Evolutionary conservation across 2,888 invertebrate species (phyloP).

Genomic region (Calliopum simillimum): DNA sequence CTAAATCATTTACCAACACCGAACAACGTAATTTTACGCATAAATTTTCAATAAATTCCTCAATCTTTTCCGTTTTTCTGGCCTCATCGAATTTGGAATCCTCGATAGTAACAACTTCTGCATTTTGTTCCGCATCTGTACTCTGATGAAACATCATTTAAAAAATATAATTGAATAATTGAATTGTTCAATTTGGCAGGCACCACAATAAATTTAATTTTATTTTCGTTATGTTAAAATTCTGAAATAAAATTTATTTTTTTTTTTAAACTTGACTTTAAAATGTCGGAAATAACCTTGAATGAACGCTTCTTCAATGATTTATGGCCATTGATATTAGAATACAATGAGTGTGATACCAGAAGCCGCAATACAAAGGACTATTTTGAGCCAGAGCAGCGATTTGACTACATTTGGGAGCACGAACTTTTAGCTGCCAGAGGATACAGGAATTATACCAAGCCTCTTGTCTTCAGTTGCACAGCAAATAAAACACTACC

Average conservation of each 20-base stretch:
- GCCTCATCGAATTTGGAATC: background rate
- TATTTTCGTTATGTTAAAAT: background rate
- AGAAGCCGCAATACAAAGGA: constrained; percentile 38
- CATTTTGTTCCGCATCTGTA: background rate
- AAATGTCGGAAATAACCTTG: constrained; percentile 29
- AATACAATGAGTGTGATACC: constrained; percentile 52
- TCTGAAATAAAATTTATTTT: background rate
- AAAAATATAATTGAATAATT: background rate
- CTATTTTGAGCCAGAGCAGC: constrained; percentile 50
- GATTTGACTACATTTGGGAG: constrained; percentile 52
- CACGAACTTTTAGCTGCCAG: constrained; percentile 51
- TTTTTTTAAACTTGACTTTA: background rate
- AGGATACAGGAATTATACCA: constrained; percentile 48
- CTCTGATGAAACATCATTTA: background rate
- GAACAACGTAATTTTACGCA: constrained; percentile 51
- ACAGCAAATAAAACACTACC: constrained; percentile 36
- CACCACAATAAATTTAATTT: background rate
- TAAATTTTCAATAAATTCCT: constrained; percentile 43
- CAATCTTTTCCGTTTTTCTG: constrained; percentile 24
- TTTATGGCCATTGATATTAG: constrained; percentile 58
- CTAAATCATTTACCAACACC: constrained; percentile 48
- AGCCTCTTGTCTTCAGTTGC: constrained; percentile 45
- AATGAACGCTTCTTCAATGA: constrained; percentile 50
- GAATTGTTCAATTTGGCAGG: background rate
- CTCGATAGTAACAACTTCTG: background rate